Evolutionary conservation across 1,140 invertebrate species (phyloP).

Genomic region (Sesamia nonagrioides): DNA sequence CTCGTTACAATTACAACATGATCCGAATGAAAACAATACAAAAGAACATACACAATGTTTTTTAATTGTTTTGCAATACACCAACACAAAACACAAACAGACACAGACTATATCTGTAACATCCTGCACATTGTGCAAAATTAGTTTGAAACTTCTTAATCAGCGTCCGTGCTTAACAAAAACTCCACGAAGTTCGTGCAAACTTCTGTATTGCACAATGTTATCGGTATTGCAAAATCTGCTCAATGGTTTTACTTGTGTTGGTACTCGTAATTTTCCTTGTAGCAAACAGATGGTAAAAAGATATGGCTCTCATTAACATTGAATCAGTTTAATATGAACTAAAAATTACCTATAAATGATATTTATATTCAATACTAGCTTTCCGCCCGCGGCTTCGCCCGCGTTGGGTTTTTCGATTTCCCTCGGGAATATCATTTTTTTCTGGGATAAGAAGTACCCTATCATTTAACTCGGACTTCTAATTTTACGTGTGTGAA

Average conservation of each 20-base stretch:
- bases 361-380: not conserved
- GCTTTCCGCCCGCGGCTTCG: too few relatives aligned
- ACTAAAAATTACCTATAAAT: not conserved
- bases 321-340: not conserved
- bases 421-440: too few relatives aligned
- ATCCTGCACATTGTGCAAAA: slow-evolving; percentile 40
- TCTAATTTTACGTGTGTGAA: too few relatives aligned
- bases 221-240: slow-evolving; percentile 38
- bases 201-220: slow-evolving; percentile 43
- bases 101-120: slow-evolving; percentile 20
- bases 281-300: slow-evolving; percentile 16
- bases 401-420: too few relatives aligned
- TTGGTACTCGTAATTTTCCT: slow-evolving; percentile 3
- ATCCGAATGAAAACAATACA: not conserved
- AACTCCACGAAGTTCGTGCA: slow-evolving; percentile 37
- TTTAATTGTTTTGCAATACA: slow-evolving; percentile 21
- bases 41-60: not conserved
- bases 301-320: slow-evolving; percentile 3
- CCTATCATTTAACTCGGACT: too few relatives aligned
- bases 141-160: slow-evolving; percentile 43
- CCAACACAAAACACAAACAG: slow-evolving; percentile 25
- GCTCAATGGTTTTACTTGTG: slow-evolving; percentile 26
- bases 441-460: too few relatives aligned
- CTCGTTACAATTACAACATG: too few relatives aligned
- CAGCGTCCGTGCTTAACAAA: slow-evolving; percentile 33